Conservation (phyloP, 2,888 invertebrate genomes). For the Nycteola revayana region DNA sequence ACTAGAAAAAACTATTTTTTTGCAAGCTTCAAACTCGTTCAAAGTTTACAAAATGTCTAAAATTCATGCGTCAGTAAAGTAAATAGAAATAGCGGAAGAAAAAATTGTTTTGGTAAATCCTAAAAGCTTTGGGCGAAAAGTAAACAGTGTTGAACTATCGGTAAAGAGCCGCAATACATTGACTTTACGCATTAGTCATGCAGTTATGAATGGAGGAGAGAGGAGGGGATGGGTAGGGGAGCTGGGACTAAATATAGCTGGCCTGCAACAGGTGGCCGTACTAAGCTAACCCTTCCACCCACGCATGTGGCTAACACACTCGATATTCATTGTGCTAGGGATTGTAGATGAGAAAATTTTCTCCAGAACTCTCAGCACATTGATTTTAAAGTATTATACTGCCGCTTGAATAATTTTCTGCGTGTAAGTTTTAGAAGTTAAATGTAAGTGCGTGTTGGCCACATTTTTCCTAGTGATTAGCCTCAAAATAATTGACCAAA, state of each 20-base stretch:
- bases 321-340: neutral
- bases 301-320: constrained; percentile 29
- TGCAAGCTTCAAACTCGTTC: no score
- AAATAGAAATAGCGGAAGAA: constrained; percentile 3
- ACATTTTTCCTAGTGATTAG: no score
- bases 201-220: constrained; percentile 67
- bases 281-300: constrained; percentile 53
- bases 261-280: constrained; percentile 69
- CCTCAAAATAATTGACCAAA: no score
- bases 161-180: constrained; percentile 29
- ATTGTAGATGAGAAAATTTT: no score
- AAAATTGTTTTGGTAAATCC: constrained; percentile 15
- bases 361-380: no score
- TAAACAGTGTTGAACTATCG: constrained; percentile 6
- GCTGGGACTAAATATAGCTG: constrained; percentile 63
- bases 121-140: constrained; percentile 21
- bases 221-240: constrained; percentile 15
- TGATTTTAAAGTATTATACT: no score
- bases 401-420: no score
- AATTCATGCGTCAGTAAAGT: neutral
- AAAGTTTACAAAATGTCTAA: no score
- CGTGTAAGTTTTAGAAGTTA: no score
- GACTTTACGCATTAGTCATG: constrained; percentile 72
- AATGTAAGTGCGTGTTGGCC: no score
- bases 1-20: no score